These are phyloP conservation scores for Parambassis ranga DNA, from an alignment of 2,797 vertebrate species.

Conservation along the genomic window DNA sequence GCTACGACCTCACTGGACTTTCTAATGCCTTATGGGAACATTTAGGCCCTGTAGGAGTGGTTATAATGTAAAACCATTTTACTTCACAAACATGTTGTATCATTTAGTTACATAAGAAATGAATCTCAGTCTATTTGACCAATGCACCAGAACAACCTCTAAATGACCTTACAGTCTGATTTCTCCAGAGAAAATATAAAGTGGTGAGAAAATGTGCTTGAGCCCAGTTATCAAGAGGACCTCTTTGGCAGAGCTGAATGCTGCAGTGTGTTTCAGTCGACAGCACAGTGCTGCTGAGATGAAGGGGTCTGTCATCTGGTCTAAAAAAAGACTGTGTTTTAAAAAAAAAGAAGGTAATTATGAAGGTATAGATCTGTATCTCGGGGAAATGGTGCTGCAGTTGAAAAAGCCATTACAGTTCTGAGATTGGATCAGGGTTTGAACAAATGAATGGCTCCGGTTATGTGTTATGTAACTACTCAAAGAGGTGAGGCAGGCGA, in stretches of 20 bases:
- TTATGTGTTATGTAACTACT: constrained; percentile 54
- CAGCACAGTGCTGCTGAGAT: neutral
- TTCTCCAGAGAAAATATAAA: constrained; percentile 19
- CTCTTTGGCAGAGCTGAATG: constrained; percentile 6
- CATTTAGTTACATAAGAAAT: neutral
- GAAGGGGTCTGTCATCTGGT: constrained; percentile 36
- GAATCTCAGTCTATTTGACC: constrained; percentile 22
- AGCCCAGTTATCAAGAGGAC: neutral
- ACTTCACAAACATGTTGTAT: neutral
- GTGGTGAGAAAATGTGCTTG: neutral
- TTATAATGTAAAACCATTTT: neutral
- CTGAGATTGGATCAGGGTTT: constrained; percentile 44
- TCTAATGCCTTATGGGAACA: too few species aligned
- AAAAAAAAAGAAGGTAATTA: constrained; percentile 17
- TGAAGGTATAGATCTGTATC: constrained; percentile 40
- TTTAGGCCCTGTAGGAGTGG: neutral
- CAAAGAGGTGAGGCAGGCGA: constrained; percentile 32
- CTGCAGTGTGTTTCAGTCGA: constrained; percentile 3
- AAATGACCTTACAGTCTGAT: constrained; percentile 18
- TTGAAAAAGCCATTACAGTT: constrained; percentile 25
- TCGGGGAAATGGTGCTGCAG: constrained; percentile 19
- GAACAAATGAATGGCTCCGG: constrained; percentile 32
- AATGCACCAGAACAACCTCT: constrained; percentile 15
- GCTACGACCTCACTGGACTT: too few species aligned
- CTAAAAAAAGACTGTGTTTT: constrained; percentile 1